Conservation (phyloP, 2,797 vertebrate species). For the Chiloscyllium punctatum region DNA sequence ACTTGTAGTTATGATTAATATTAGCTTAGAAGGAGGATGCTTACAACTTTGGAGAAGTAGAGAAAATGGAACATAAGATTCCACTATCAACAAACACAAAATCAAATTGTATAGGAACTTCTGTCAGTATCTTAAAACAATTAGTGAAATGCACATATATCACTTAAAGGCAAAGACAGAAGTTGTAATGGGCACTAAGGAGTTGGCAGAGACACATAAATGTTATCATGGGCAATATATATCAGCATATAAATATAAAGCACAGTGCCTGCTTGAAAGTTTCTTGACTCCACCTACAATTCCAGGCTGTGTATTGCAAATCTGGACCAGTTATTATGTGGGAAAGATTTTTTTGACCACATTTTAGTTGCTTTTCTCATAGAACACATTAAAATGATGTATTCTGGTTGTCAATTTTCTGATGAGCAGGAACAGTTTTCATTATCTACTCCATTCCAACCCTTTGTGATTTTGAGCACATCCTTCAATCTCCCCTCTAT, state of each 20-base stretch:
- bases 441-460: too few relatives aligned
- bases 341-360: too few relatives aligned
- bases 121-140: not conserved
- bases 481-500: too few relatives aligned
- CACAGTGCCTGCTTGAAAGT: not conserved
- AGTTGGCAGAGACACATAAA: not conserved
- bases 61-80: not conserved
- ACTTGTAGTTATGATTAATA: not conserved
- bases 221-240: not conserved
- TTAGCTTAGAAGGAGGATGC: not conserved
- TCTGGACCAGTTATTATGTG: too few relatives aligned
- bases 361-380: too few relatives aligned
- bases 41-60: not conserved
- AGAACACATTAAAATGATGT: too few relatives aligned
- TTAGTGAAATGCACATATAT: not conserved
- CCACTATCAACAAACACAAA: not conserved
- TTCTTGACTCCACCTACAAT: too few relatives aligned
- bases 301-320: too few relatives aligned
- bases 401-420: too few relatives aligned
- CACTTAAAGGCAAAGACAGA: not conserved
- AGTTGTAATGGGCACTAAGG: not conserved
- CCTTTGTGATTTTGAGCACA: too few relatives aligned
- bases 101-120: not conserved
- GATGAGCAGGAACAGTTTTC: too few relatives aligned
- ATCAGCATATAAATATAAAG: not conserved